phyloP scores from a whole-genome alignment of 2,797 vertebrate genomes.

The Bryconaethiops microstoma region DNA sequence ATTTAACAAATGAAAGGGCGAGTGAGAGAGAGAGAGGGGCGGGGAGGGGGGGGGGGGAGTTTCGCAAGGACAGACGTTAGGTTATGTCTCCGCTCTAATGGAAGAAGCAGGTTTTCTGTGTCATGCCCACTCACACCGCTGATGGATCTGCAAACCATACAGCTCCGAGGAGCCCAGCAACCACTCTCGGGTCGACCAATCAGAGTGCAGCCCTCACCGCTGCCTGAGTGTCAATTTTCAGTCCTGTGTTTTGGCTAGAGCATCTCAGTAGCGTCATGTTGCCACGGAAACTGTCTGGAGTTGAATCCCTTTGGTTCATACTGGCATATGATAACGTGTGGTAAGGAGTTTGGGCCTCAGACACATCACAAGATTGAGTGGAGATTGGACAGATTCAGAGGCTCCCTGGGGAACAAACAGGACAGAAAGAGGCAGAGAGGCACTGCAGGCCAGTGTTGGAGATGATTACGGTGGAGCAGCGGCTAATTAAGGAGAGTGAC shows the following conservation, averaged over 20 bases:
- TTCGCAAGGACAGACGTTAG: conserved; percentile 58
- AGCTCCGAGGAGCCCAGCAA: conserved; percentile 57
- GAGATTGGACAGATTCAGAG: conserved; percentile 4
- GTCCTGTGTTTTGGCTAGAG: conserved; percentile 39
- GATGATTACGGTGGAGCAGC: conserved; percentile 24
- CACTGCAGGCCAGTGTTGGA: background rate
- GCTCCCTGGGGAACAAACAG: conserved; percentile 31
- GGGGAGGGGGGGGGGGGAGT: conserved; percentile 49
- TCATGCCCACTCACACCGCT: conserved; percentile 66
- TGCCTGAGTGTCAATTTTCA: conserved; percentile 12
- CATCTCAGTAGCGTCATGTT: conserved; percentile 24
- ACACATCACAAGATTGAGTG: background rate
- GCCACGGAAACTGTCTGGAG: conserved; percentile 38
- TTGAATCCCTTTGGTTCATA: conserved; percentile 39
- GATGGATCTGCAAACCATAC: conserved; percentile 70
- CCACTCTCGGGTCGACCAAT: conserved; percentile 50
- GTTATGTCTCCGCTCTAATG: conserved; percentile 68
- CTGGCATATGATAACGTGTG: conserved; percentile 30
- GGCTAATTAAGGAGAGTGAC: conserved; percentile 52
- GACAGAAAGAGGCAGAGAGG: background rate
- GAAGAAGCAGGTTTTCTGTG: conserved; percentile 70
- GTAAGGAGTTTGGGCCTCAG: background rate
- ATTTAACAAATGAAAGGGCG: conserved; percentile 19
- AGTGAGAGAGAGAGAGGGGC: conserved; percentile 35
- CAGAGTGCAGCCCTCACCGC: conserved; percentile 25